These are phyloP conservation scores for Hemibagrus wyckioides DNA, from an alignment of 2,113 vertebrate genomes.

Conservation along the genomic window DNA sequence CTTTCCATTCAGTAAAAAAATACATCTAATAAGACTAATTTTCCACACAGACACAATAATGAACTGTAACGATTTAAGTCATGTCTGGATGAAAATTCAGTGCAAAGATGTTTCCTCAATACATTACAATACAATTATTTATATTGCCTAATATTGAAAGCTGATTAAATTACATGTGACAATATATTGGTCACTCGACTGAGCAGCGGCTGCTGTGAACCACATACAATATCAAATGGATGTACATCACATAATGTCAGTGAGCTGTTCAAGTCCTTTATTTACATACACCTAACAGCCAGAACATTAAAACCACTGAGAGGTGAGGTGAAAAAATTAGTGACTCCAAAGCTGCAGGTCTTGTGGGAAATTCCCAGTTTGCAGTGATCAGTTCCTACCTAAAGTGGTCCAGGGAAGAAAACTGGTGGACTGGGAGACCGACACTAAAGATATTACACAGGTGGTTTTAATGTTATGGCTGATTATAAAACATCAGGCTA, in stretches of 20 bases:
- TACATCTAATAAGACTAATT: neutral
- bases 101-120: slow-evolving; percentile 17
- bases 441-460: no score
- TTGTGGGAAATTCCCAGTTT: no score
- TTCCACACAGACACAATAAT: neutral
- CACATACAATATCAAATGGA: neutral
- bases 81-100: slow-evolving; percentile 20
- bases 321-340: no score
- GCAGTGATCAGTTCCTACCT: no score
- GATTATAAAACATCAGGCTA: neutral
- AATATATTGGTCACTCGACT: slow-evolving; percentile 3
- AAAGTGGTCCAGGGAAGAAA: no score
- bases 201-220: neutral
- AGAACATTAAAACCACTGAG: no score
- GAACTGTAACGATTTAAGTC: neutral
- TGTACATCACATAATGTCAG: neutral
- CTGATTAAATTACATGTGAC: neutral
- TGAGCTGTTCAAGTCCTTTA: neutral
- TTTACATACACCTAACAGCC: neutral
- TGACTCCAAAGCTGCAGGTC: no score
- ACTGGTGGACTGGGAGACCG: no score
- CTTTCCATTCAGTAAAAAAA: neutral
- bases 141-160: neutral
- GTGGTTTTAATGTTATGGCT: no score
- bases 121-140: neutral